These are phyloP conservation scores for Ranitomeya variabilis DNA, from an alignment of 2,113 vertebrate genomes.

Conservation along the genomic window DNA sequence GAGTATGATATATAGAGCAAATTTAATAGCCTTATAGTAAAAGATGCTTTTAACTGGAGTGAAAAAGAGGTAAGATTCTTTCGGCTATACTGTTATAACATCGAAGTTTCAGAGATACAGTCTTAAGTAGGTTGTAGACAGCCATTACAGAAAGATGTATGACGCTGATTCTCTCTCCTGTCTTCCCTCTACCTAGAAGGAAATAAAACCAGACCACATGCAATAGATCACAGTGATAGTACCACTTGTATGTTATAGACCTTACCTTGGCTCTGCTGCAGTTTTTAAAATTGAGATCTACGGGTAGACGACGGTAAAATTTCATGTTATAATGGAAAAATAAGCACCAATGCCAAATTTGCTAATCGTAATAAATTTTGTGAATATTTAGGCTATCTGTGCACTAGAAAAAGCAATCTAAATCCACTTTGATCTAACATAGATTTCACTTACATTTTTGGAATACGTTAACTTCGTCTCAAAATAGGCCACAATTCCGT, in stretches of 20 bases:
- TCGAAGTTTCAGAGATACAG: neutral
- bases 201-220: neutral
- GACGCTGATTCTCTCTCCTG: neutral
- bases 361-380: too few species aligned
- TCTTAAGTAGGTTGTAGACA: neutral
- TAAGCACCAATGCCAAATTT: too few species aligned
- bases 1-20: neutral
- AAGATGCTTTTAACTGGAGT: too few species aligned
- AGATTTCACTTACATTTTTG: too few species aligned
- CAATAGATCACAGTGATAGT: neutral
- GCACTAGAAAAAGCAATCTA: too few species aligned
- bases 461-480: too few species aligned
- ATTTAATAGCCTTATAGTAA: neutral
- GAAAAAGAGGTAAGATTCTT: too few species aligned
- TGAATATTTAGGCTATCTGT: too few species aligned
- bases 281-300: neutral
- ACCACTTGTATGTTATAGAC: neutral
- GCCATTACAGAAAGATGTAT: neutral
- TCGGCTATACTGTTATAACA: neutral
- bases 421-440: too few species aligned
- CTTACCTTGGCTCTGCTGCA: neutral
- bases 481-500: too few species aligned
- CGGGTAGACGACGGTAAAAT: too few species aligned
- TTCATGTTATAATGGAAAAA: too few species aligned
- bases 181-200: neutral